Conservation (phyloP, 2,888 invertebrate species). For the Cheilosia grossa region DNA sequence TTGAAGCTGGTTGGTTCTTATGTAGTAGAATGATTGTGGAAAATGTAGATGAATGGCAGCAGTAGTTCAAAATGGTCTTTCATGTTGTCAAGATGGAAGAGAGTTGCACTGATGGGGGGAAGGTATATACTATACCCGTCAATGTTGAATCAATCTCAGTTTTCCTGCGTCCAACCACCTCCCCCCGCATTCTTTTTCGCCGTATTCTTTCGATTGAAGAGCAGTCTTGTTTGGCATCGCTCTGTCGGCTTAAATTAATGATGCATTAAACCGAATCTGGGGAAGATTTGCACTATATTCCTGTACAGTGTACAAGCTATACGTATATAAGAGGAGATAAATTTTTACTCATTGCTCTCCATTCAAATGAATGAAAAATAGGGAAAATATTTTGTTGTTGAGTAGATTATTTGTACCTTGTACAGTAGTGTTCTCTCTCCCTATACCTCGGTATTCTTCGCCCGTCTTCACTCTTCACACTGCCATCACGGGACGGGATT, state of each 20-base stretch:
- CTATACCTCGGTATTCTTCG: slow-evolving; percentile 28
- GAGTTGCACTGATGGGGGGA: slow-evolving; percentile 21
- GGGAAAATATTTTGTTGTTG: slow-evolving; percentile 71
- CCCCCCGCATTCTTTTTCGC: not conserved
- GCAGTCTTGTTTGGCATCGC: slow-evolving; percentile 59
- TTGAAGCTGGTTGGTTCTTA: slow-evolving; percentile 3
- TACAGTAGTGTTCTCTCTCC: not conserved
- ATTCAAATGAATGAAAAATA: slow-evolving; percentile 70
- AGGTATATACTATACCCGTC: slow-evolving; percentile 30
- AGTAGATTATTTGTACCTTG: slow-evolving; percentile 57
- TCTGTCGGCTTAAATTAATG: slow-evolving; percentile 73
- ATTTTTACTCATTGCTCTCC: slow-evolving; percentile 70
- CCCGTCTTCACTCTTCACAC: slow-evolving; percentile 39
- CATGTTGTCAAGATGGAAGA: slow-evolving; percentile 18
- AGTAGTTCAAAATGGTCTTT: slow-evolving; percentile 53
- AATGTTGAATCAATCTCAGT: slow-evolving; percentile 68
- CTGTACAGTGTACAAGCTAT: too few species aligned
- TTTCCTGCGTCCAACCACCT: slow-evolving; percentile 13
- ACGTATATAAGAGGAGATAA: slow-evolving; percentile 48
- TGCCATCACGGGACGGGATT: slow-evolving; percentile 55
- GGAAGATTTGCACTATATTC: slow-evolving; percentile 32
- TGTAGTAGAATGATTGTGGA: slow-evolving; percentile 44
- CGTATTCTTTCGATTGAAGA: slow-evolving; percentile 54
- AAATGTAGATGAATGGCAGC: slow-evolving; percentile 55
- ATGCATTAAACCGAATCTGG: slow-evolving; percentile 67